These are phyloP conservation scores for Cataglyphis rosenhaueri DNA, from an alignment of 2,888 invertebrate genomes.

Conservation along the genomic window DNA sequence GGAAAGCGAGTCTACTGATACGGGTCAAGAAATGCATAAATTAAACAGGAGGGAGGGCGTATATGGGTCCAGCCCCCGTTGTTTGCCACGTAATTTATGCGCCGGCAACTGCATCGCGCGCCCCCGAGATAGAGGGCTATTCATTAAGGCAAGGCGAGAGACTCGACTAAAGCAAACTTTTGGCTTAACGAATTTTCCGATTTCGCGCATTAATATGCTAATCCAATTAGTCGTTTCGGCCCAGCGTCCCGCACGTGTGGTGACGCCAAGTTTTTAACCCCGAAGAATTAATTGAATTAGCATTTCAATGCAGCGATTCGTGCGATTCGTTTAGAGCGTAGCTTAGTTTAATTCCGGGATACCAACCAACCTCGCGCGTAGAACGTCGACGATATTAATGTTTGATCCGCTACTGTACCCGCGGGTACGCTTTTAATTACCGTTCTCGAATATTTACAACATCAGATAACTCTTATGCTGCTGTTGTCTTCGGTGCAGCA, in stretches of 20 bases:
- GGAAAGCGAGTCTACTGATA: conserved; percentile 65
- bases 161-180: conserved; percentile 56
- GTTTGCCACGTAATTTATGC: conserved; percentile 68
- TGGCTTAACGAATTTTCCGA: conserved; percentile 62
- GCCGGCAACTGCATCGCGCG: conserved; percentile 56
- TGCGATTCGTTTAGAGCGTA: conserved; percentile 60
- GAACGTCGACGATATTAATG: conserved; percentile 65
- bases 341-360: conserved; percentile 56
- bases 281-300: conserved; percentile 66
- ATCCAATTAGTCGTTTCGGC: conserved; percentile 61
- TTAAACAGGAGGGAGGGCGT: conserved; percentile 64
- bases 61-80: conserved; percentile 61
- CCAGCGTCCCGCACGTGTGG: conserved; percentile 64
- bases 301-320: conserved; percentile 63
- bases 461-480: conserved; percentile 37
- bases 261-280: conserved; percentile 59
- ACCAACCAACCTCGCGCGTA: conserved; percentile 22
- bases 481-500: conserved; percentile 3
- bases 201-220: conserved; percentile 67
- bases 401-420: conserved; percentile 58
- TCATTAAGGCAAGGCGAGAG: conserved; percentile 67
- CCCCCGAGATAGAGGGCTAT: conserved; percentile 57
- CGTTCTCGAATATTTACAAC: conserved; percentile 57
- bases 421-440: conserved; percentile 61
- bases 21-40: conserved; percentile 75